Evolutionary conservation across 1,140 invertebrate genomes (phyloP).

Genomic region (Pemphigus obesinymphae): DNA sequence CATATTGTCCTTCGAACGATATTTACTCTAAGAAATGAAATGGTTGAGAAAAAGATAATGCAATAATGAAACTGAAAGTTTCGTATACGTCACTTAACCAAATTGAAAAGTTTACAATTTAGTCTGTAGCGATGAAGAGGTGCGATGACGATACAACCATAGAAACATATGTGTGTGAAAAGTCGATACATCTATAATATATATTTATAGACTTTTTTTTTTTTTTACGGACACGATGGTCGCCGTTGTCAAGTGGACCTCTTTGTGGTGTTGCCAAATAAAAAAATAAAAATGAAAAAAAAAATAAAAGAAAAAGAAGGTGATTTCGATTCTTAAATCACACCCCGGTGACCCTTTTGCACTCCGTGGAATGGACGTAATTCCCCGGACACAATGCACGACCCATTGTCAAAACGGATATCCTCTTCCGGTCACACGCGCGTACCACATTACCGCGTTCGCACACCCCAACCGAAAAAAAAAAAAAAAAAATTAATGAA

Average conservation of each 20-base stretch:
- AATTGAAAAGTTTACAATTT: background rate
- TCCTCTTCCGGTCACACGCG: background rate
- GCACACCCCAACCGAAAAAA: background rate
- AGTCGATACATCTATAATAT: background rate
- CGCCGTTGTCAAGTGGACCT: background rate
- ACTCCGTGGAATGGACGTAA: background rate
- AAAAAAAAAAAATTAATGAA: no score
- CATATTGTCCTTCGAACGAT: no score
- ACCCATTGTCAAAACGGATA: background rate
- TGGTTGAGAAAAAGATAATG: background rate
- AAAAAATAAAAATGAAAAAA: background rate
- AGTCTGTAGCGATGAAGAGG: background rate
- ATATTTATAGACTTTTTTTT: background rate
- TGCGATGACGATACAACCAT: background rate
- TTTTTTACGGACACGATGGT: background rate
- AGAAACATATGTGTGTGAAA: background rate
- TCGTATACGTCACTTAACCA: conserved; percentile 11
- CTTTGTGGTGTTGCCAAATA: background rate
- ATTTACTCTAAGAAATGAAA: no score
- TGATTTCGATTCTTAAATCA: background rate
- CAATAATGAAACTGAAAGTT: background rate
- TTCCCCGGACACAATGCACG: background rate
- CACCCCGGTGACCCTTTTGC: background rate
- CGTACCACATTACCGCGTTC: background rate
- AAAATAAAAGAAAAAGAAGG: background rate